Evolutionary conservation across 2,888 invertebrate genomes (phyloP).

Genomic region (Nysson spinosus): DNA sequence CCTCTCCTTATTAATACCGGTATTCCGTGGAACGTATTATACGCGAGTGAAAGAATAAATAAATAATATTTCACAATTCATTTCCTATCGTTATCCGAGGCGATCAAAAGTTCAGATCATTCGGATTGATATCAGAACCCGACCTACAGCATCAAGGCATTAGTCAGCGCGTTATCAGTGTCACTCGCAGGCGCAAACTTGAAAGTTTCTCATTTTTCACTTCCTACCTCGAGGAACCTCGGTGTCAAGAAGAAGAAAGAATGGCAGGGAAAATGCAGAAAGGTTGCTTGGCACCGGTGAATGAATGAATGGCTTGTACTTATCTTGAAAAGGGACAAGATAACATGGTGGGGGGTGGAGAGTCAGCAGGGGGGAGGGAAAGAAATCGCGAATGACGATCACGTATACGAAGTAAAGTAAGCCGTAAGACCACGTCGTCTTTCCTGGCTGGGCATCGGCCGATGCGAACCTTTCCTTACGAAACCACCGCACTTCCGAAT

Average conservation of each 20-base stretch:
- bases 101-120: too few species aligned
- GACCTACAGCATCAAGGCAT: not conserved
- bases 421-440: slow-evolving; percentile 56
- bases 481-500: slow-evolving; percentile 62
- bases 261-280: too few species aligned
- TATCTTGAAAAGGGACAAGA: slow-evolving; percentile 36
- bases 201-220: slow-evolving; percentile 16
- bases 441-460: slow-evolving; percentile 35
- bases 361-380: slow-evolving; percentile 20
- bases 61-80: too few species aligned
- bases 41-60: too few species aligned
- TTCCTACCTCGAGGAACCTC: too few species aligned
- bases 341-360: slow-evolving; percentile 19
- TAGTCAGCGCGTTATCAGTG: slow-evolving; percentile 13
- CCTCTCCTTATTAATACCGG: too few species aligned
- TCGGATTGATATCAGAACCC: too few species aligned
- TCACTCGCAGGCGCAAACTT: not conserved
- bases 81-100: too few species aligned
- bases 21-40: too few species aligned
- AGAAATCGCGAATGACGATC: slow-evolving; percentile 62
- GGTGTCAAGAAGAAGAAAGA: too few species aligned
- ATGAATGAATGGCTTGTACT: slow-evolving; percentile 35
- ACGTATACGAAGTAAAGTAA: slow-evolving; percentile 63
- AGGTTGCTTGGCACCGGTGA: slow-evolving; percentile 40
- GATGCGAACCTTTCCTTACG: slow-evolving; percentile 49